Conservation (phyloP, 2,888 invertebrate genomes). For the Ectemnius lituratus region DNA sequence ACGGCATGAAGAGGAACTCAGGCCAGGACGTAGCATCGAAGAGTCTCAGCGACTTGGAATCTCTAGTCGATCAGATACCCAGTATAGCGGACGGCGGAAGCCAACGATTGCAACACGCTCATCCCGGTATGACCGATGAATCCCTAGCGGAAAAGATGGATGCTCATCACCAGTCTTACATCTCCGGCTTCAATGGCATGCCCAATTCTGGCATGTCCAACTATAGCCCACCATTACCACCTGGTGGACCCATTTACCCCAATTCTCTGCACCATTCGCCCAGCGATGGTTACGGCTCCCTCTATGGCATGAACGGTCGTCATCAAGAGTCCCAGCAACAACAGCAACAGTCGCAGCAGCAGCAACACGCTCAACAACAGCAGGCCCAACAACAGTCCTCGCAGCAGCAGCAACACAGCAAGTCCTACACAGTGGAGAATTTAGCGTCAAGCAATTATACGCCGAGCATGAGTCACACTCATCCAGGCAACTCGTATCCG, state of each 20-base stretch:
- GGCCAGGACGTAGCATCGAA: constrained; percentile 90
- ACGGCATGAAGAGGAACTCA: constrained; percentile 71
- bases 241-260: constrained; percentile 68
- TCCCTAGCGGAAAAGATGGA: constrained; percentile 71
- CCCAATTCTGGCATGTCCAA: constrained; percentile 66
- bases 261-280: constrained; percentile 68
- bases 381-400: constrained; percentile 64
- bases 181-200: constrained; percentile 61
- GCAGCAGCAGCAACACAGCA: constrained; percentile 73
- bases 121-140: constrained; percentile 69
- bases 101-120: constrained; percentile 71
- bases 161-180: constrained; percentile 66
- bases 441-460: constrained; percentile 77
- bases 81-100: constrained; percentile 86
- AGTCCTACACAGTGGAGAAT: constrained; percentile 77
- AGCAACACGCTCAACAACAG: constrained; percentile 59
- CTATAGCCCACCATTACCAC: constrained; percentile 73
- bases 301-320: constrained; percentile 71
- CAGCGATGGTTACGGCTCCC: constrained; percentile 69
- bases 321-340: constrained; percentile 58
- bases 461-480: constrained; percentile 70
- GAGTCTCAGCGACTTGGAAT: constrained; percentile 91
- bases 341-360: constrained; percentile 47
- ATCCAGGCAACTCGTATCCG: constrained; percentile 72
- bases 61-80: constrained; percentile 94